Evolutionary conservation across 2,888 invertebrate genomes (phyloP).

Genomic region (Agonopterix subpropinquella): DNA sequence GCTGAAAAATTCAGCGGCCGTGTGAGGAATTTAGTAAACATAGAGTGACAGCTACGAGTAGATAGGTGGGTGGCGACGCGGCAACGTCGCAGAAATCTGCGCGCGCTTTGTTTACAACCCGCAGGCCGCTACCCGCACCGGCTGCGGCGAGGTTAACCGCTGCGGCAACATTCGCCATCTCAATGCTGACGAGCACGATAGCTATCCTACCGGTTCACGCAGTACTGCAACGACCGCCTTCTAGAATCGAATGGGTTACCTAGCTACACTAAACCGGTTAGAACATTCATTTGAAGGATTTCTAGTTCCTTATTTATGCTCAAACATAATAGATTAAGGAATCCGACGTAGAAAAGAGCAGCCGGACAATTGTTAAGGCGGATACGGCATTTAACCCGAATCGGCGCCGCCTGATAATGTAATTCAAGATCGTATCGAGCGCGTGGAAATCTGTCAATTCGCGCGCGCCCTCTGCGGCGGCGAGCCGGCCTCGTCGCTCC

Average conservation of each 20-base stretch:
- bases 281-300: slow-evolving; percentile 8
- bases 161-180: slow-evolving; percentile 29
- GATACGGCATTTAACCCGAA: slow-evolving; percentile 38
- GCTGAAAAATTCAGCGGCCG: slow-evolving; percentile 7
- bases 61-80: slow-evolving; percentile 32
- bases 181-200: slow-evolving; percentile 17
- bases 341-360: slow-evolving; percentile 10
- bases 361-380: slow-evolving; percentile 17
- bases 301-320: slow-evolving; percentile 5
- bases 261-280: slow-evolving; percentile 19
- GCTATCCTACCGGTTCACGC: background rate
- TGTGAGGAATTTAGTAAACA: slow-evolving; percentile 25
- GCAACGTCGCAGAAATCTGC: slow-evolving; percentile 51
- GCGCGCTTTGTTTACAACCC: slow-evolving; percentile 61
- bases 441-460: slow-evolving; percentile 63
- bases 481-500: slow-evolving; percentile 26
- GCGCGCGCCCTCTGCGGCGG: slow-evolving; percentile 49
- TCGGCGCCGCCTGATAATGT: slow-evolving; percentile 44
- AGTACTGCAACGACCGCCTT: slow-evolving; percentile 12
- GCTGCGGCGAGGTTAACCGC: slow-evolving; percentile 38
- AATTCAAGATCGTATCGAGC: slow-evolving; percentile 67
- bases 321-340: slow-evolving; percentile 17
- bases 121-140: slow-evolving; percentile 22
- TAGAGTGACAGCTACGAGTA: slow-evolving; percentile 32
- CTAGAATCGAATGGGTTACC: slow-evolving; percentile 15